phyloP scores from a whole-genome alignment of 53 echinoderm and acorn worm species.

The Arbacia lixula region DNA sequence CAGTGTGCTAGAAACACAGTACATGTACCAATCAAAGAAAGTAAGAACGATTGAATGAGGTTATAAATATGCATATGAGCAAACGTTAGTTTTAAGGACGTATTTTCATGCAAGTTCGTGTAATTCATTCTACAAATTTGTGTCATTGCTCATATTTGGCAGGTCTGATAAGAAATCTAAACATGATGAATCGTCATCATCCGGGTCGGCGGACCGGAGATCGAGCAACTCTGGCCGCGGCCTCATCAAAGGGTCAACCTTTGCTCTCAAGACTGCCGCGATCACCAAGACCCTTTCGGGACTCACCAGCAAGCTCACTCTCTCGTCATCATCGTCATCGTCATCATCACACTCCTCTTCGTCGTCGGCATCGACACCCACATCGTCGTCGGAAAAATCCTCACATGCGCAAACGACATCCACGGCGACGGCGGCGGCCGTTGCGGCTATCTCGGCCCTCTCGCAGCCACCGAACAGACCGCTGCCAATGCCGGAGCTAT shows the following conservation, averaged over 20 bases:
- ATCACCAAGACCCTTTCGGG: conserved; percentile 46
- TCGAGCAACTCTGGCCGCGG: conserved; percentile 50
- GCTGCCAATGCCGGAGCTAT: conserved; percentile 20
- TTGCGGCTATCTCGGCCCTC: conserved; percentile 23
- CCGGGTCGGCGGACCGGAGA: conserved; percentile 3
- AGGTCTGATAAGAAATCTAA: conserved; percentile 39
- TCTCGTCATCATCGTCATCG: conserved; percentile 25
- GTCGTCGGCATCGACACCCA: background rate
- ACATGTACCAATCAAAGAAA: too few species aligned
- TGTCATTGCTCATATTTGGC: too few species aligned
- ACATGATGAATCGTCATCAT: conserved; percentile 14
- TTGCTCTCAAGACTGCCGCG: conserved; percentile 47
- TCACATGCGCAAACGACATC: background rate
- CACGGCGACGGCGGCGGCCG: conserved; percentile 10
- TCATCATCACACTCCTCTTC: background rate
- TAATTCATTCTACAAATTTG: too few species aligned
- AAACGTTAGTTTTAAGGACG: too few species aligned
- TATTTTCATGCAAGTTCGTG: too few species aligned
- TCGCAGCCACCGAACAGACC: conserved; percentile 40
- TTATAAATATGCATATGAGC: too few species aligned
- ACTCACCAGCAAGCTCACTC: conserved; percentile 43
- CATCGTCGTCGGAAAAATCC: background rate
- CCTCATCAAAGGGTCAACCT: conserved; percentile 31
- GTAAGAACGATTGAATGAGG: too few species aligned
- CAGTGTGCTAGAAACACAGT: too few species aligned